Percentiles rank a stretch among this genome's conserved stretches.
Conservation (phyloP, 2,797 vertebrate species). For the Danio albolineatus region DNA sequence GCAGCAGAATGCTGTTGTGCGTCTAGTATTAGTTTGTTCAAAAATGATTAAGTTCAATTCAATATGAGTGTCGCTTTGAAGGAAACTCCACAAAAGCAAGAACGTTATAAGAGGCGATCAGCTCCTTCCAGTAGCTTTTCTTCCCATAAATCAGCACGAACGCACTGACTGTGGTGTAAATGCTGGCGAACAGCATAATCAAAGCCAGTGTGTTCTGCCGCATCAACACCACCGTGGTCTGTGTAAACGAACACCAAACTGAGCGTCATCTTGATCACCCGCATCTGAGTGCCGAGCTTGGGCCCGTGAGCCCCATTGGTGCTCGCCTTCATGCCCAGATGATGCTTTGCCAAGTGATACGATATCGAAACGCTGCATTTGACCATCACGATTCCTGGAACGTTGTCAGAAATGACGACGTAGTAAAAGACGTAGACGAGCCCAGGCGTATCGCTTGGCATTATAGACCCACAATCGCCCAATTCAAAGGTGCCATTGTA, state of each 20-base stretch:
- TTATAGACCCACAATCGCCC: constrained; percentile 68
- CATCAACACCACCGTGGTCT: too few relatives aligned
- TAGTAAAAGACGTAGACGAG: constrained; percentile 68
- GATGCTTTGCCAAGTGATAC: constrained; percentile 74
- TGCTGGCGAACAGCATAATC: constrained; percentile 71
- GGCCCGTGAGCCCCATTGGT: constrained; percentile 74
- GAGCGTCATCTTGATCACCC: constrained; percentile 79
- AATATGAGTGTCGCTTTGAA: too few relatives aligned
- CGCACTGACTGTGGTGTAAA: constrained; percentile 70
- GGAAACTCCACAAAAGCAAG: too few relatives aligned
- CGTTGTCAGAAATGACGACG: constrained; percentile 71
- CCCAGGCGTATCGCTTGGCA: constrained; percentile 44
- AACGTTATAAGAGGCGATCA: constrained; percentile 69
- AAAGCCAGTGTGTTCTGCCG: too few relatives aligned
- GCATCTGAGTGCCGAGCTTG: constrained; percentile 76
- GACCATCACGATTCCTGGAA: constrained; percentile 77
- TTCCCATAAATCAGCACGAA: constrained; percentile 79
- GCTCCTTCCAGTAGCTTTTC: constrained; percentile 75
- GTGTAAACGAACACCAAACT: too few relatives aligned
- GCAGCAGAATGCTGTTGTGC: too few relatives aligned
- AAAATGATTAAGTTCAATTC: too few relatives aligned
- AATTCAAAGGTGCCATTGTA: constrained; percentile 30
- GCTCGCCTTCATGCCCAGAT: constrained; percentile 78
- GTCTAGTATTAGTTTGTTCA: too few relatives aligned
- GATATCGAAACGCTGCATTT: constrained; percentile 82